Percentiles rank a stretch among this genome's conserved stretches.
These are phyloP conservation scores for Idaea biselata DNA, from an alignment of 2,888 invertebrate genomes.

Conservation along the genomic window DNA sequence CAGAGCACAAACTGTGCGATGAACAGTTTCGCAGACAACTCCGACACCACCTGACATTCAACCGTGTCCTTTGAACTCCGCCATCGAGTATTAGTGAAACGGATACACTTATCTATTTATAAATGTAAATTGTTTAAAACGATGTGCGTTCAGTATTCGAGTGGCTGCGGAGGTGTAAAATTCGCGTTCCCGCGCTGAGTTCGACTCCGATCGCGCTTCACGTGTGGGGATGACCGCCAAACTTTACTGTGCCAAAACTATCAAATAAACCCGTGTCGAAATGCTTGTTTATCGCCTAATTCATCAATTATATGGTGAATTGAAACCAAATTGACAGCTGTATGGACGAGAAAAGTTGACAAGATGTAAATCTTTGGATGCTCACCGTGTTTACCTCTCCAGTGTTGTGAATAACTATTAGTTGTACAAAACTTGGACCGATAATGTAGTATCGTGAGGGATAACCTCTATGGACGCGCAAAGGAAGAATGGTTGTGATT, in stretches of 20 bases:
- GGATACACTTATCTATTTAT: conserved; percentile 71
- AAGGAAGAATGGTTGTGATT: conserved; percentile 69
- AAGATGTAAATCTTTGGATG: conserved; percentile 61
- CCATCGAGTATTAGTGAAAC: conserved; percentile 58
- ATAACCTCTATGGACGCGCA: conserved; percentile 43
- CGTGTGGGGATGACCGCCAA: conserved; percentile 54
- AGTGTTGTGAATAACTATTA: conserved; percentile 75
- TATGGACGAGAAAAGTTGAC: conserved; percentile 48
- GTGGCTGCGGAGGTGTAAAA: conserved; percentile 48
- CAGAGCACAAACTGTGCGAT: conserved; percentile 73
- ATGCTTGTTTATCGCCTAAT: conserved; percentile 40
- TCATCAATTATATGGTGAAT: conserved; percentile 53
- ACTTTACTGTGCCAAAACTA: conserved; percentile 66
- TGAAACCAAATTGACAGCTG: conserved; percentile 46
- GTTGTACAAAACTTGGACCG: conserved; percentile 46
- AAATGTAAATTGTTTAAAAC: conserved; percentile 58
- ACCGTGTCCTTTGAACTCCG: conserved; percentile 55
- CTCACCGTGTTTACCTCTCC: conserved; percentile 76
- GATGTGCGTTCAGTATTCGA: conserved; percentile 58
- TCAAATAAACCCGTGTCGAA: conserved; percentile 48
- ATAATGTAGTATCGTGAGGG: conserved; percentile 46
- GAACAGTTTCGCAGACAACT: conserved; percentile 75
- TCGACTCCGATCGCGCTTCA: conserved; percentile 45
- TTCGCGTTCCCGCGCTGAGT: conserved; percentile 50
- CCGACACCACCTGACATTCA: conserved; percentile 70